Base-by-base conservation (phyloP, 2,113 vertebrate genomes). In the Crotophaga sulcirostris region DNA sequence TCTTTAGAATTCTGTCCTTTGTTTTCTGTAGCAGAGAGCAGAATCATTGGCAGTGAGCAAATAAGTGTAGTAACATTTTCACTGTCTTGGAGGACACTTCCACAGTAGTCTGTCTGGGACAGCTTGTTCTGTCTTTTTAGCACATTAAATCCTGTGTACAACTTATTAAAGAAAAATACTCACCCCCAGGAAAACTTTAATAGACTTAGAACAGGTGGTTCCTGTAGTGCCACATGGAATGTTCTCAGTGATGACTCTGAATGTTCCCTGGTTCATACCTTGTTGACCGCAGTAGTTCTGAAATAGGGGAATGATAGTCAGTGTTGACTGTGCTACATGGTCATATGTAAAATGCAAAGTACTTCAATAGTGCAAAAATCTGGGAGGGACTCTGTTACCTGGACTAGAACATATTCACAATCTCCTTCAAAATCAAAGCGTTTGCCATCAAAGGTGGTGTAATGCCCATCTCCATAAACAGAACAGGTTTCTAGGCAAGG, bases 401-500 rank as follows among this genome's bases (percentile, higher is more conserved):
- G 99, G 24, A 98, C 81, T 66, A 99, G 98, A 7, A 98, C 98
- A 94, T 99, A 99, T 98, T 98, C 98, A 97, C 99, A 99, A 73
- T 98, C 96, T 85, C 99, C 99, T 54, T 90, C 98, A 96, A 99
- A 99, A 95, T 97, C 98, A 66, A 98, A 99, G 56, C 98, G 98
- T 96, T 98, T 99, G n/a, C 98, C 98, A 11, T 99, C 99, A 84
- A 99, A 99, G 23, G 99, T 99, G 64, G 97, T 86, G 49, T 99
- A 99, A 96, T 99, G 99, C 4, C 99, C 99, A 6, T 99, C 99
- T 40, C 99, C 99, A 8, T 99, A 99, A 80, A 99, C 98, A 3
- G 97, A 94, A 52, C 99, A 99, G 8, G 98, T 98, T 78, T 96
- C 98, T 58, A 98, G 96, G 91, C 99, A 99, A 51, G 97, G 89